phyloP scores from a whole-genome alignment of 2,797 vertebrate species.

The Trematomus bernacchii region DNA sequence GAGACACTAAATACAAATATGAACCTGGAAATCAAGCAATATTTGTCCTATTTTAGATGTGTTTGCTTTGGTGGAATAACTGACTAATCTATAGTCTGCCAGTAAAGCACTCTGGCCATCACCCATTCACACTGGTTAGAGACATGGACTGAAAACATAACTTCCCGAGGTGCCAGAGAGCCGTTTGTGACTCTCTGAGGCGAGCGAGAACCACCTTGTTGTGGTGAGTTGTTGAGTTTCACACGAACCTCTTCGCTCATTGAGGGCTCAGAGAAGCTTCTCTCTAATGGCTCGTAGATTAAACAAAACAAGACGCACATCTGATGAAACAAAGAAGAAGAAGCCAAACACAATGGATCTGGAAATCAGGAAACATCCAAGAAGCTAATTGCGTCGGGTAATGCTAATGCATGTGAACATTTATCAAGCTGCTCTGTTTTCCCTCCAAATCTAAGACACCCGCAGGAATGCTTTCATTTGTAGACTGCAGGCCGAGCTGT shows the following conservation, averaged over 20 bases:
- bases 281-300: constrained; percentile 6
- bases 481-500: constrained; percentile 10
- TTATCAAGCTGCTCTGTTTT: constrained; percentile 25
- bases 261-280: background rate
- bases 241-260: background rate
- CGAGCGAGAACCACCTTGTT: constrained; percentile 6
- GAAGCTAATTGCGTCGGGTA: constrained; percentile 5
- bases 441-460: background rate
- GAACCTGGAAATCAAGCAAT: no score
- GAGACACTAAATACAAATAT: no score
- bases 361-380: background rate
- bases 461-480: constrained; percentile 36
- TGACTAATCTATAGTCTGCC: no score
- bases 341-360: constrained; percentile 2
- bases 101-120: background rate
- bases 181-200: background rate
- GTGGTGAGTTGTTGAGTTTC: constrained; percentile 35
- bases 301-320: constrained; percentile 12
- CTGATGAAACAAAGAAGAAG: constrained; percentile 5
- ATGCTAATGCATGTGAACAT: constrained; percentile 6
- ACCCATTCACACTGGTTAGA: background rate
- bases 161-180: background rate
- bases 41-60: no score
- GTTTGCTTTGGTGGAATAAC: no score
- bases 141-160: background rate